Evolutionary conservation across 2,797 vertebrate genomes (phyloP).

Genomic region (Carduelis carduelis): DNA sequence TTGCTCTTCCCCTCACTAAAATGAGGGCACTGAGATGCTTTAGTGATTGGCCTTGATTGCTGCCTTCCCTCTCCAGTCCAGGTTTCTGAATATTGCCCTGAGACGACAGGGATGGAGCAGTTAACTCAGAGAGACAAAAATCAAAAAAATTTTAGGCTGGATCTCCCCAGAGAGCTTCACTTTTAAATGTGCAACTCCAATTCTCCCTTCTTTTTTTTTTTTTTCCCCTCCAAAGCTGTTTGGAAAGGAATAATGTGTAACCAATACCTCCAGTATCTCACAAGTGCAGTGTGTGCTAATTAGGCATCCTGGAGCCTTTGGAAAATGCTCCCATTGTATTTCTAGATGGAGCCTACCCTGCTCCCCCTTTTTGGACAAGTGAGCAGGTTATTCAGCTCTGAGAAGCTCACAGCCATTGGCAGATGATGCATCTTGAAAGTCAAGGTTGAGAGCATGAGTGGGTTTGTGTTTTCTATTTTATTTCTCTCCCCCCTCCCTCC

Average conservation of each 20-base stretch:
- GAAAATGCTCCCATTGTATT: neutral
- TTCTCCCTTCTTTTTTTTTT: neutral
- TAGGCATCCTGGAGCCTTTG: conserved; percentile 25
- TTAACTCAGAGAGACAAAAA: neutral
- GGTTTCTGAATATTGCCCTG: neutral
- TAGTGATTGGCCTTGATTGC: neutral
- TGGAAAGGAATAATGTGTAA: conserved; percentile 4
- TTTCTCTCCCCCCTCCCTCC: neutral
- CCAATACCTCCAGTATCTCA: neutral
- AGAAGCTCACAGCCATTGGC: neutral
- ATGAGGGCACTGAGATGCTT: neutral
- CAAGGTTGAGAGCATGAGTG: neutral
- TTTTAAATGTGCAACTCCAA: neutral
- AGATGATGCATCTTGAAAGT: neutral
- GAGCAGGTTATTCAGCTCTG: neutral
- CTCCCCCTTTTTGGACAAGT: neutral
- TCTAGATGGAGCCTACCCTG: neutral
- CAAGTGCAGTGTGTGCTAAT: conserved; percentile 25
- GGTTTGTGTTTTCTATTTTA: neutral
- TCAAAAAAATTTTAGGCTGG: neutral
- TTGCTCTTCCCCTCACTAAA: neutral
- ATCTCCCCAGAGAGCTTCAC: neutral
- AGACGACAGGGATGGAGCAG: neutral
- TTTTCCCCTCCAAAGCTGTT: neutral
- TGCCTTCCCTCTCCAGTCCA: neutral